Conservation (phyloP, 1,140 invertebrate genomes). For the Oryzaephilus surinamensis region DNA sequence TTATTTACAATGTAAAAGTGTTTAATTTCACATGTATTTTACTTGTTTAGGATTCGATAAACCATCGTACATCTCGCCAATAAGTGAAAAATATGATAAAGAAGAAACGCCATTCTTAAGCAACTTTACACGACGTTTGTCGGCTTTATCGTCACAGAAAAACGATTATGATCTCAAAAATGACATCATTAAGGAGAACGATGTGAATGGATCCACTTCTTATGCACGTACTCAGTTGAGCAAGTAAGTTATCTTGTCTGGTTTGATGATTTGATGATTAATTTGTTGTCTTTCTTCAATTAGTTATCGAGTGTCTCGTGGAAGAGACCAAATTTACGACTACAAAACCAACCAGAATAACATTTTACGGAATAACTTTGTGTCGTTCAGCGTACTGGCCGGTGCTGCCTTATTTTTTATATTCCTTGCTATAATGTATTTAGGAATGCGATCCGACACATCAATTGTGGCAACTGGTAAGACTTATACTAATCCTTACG, state of each 20-base stretch:
- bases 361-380: conserved; percentile 48
- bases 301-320: conserved; percentile 20
- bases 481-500: conserved; percentile 9
- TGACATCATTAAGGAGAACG: conserved; percentile 32
- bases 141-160: conserved; percentile 41
- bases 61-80: conserved; percentile 9
- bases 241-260: no score
- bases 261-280: no score
- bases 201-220: conserved; percentile 21
- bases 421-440: conserved; percentile 52
- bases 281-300: no score
- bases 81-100: conserved; percentile 15
- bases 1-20: no score
- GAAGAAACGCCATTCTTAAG: conserved; percentile 54
- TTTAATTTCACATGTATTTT: no score
- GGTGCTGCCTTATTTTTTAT: conserved; percentile 54
- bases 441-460: conserved; percentile 42
- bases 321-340: no score
- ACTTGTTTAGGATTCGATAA: conserved; percentile 18
- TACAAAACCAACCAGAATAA: conserved; percentile 40
- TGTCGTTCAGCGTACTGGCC: conserved; percentile 51
- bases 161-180: conserved; percentile 22
- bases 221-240: no score
- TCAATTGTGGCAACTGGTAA: conserved; percentile 26
- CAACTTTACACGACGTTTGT: conserved; percentile 51